A percentile compares a stretch with the other conserved stretches of the same genome.
Evolutionary conservation across 2,113 vertebrate genomes (phyloP).

Genomic region (Catharus bicknelli): DNA sequence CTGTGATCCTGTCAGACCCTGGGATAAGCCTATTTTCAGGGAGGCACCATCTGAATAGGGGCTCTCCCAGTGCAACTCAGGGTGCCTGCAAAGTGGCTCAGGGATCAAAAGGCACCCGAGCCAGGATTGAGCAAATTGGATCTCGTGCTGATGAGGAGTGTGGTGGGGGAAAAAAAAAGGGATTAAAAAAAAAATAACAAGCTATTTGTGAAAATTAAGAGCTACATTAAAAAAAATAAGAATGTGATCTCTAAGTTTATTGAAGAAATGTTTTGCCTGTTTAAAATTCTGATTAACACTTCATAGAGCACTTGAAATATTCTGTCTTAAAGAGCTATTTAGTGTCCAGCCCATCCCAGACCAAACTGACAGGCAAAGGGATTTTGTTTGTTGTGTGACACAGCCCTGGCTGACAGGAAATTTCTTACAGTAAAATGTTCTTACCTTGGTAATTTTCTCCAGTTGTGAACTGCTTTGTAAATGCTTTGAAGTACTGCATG

Average conservation of each 20-base stretch:
- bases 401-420: neutral
- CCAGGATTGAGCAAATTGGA: neutral
- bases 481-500: slow-evolving; percentile 87
- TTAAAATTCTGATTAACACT: neutral
- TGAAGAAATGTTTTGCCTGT: neutral
- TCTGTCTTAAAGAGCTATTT: neutral
- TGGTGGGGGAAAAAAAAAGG: neutral
- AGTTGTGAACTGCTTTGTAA: slow-evolving; percentile 77
- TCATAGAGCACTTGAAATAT: neutral
- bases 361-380: neutral
- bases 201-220: neutral
- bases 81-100: slow-evolving; percentile 9
- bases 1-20: slow-evolving; percentile 49
- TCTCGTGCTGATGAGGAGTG: neutral
- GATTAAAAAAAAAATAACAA: neutral
- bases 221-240: neutral
- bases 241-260: neutral
- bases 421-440: neutral
- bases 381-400: neutral
- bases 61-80: neutral
- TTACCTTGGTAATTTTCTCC: slow-evolving; percentile 88
- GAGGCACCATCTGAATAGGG: neutral
- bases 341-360: neutral
- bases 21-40: slow-evolving; percentile 38
- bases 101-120: neutral